Base-by-base conservation (phyloP, 2,888 invertebrate species). In the Pyrochroa serraticornis region DNA sequence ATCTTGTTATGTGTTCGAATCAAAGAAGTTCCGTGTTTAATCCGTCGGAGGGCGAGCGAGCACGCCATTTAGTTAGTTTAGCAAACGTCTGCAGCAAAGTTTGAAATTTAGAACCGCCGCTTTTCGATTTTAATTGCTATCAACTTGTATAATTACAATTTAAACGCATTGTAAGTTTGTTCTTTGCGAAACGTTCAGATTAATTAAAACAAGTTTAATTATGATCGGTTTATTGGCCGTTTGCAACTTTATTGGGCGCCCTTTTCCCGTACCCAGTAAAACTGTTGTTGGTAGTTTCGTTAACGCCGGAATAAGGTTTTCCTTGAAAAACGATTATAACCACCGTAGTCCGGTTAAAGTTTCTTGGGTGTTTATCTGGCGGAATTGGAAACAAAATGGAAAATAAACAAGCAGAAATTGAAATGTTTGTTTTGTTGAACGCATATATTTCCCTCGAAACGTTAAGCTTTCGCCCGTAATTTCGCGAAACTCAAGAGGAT, bases 101-200 rank as follows among this genome's bases (percentile, higher is more conserved):
- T 70, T 55, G 48, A 64, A 55, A 59, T 55, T 51, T 52, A 47
- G 50, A 58, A 65, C 62, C 63, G 63, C 62, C 65, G 69, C 68
- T 69, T 60, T 63, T 68, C 70, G 69, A 74, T 73, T 75, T 74
- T 74, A 73, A 76, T 75, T 76, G 73, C 73, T 71, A 76, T 75
- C 70, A 72, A 74, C 70, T 71, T 71, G 73, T 75, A 22, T 22
- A 75, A 75, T 76, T 76, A 69, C 72, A 70, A 72, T 74, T 71
- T 71, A 67, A 74, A 73, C 69, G 72, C 71, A 69, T 55, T 60
- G 63, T 67, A 55, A 65, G 64, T 64, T 64, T 63, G 66, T 71
- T 71, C 71, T 70, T 71, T 68, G 67, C 61, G 69, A 68, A 63
- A 66, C 60, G 63, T 64, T 61, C 57, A 69, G 66, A 72, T 71